phyloP scores from a whole-genome alignment of 2,888 invertebrate species.

The Ecliptopera silaceata region DNA sequence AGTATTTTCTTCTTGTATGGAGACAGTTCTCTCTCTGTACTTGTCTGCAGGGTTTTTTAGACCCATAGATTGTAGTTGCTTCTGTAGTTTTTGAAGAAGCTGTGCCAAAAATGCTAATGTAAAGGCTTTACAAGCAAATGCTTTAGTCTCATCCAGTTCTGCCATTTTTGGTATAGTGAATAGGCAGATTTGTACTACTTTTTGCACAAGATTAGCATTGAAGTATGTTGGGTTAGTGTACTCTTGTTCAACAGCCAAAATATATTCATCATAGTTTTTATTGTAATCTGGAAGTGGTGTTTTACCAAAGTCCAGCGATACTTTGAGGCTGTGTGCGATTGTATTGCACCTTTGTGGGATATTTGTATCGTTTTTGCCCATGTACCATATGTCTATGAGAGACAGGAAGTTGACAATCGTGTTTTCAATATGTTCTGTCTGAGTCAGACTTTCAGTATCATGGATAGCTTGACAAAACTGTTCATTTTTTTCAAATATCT shows the following conservation, averaged over 20 bases:
- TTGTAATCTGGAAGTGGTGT: slow-evolving; percentile 78
- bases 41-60: slow-evolving; percentile 73
- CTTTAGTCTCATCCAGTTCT: slow-evolving; percentile 88
- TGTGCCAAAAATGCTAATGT: slow-evolving; percentile 92
- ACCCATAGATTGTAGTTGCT: slow-evolving; percentile 67
- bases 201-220: slow-evolving; percentile 88
- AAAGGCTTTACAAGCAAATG: slow-evolving; percentile 92
- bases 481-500: slow-evolving; percentile 87
- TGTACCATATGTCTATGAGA: slow-evolving; percentile 85
- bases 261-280: slow-evolving; percentile 77
- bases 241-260: slow-evolving; percentile 77
- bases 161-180: slow-evolving; percentile 91
- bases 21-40: slow-evolving; percentile 52
- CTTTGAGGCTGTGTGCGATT: slow-evolving; percentile 88
- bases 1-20: slow-evolving; percentile 35
- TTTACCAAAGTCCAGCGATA: slow-evolving; percentile 84
- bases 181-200: slow-evolving; percentile 91
- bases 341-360: slow-evolving; percentile 87
- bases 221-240: slow-evolving; percentile 81
- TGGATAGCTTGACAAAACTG: slow-evolving; percentile 82
- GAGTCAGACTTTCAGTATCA: slow-evolving; percentile 69
- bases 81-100: slow-evolving; percentile 82
- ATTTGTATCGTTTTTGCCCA: slow-evolving; percentile 84
- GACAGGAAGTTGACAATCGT: slow-evolving; percentile 79
- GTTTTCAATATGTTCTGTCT: slow-evolving; percentile 76